Evolutionary conservation across 92 coral and sea anemone genomes (phyloP), one percentile per base, ranked within the genome.

Genomic region (Umimayanthus kanabou): DNA sequence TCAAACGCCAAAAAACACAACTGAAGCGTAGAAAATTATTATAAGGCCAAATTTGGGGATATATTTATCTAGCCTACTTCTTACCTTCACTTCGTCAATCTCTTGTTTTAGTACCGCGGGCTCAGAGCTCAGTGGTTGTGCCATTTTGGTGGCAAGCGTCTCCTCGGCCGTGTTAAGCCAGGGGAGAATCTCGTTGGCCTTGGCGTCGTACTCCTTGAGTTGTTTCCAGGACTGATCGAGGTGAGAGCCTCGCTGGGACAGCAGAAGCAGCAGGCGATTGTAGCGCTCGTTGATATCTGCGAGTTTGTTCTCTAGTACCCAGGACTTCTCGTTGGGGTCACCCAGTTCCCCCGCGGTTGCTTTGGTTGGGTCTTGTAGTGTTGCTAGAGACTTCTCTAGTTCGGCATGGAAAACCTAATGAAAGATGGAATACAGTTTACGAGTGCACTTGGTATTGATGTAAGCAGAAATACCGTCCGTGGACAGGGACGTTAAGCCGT

Each of bases 261-360:
- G 81, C 67, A 95, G 89, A 76, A 97, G 85, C 50, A 97, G 87
- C 79, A 97, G 95, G 77, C 96, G 94, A 88, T 88, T 97, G 93
- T 97, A 97, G 5, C 99, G 97, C 77, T 97, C 99, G 88, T 97
- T 97, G 91, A 97, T 97, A 79, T 97, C 99, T 1, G 99, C 95
- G 26, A 97, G 95, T 82, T 97, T 97, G 92, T 95, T 97, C 67
- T 97, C 99, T 90, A 97, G 98, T 74, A 96, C 99, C 99, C 99
- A 97, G 92, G 98, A 95, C 92, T 97, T 96, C 86, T 97, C 99
- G 85, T 94, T 94, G 26, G 99, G 98, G 88, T 94, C 94, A 40
- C 94, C 89, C 23, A 93, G 92, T 18, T 87, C 93, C 43, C 87
- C 90, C 6, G 88, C 93, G 8, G 89, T 83, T 20, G 89, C 83